These are phyloP conservation scores for Agriopis leucophaearia DNA, from an alignment of 2,888 invertebrate species.

Conservation along the genomic window DNA sequence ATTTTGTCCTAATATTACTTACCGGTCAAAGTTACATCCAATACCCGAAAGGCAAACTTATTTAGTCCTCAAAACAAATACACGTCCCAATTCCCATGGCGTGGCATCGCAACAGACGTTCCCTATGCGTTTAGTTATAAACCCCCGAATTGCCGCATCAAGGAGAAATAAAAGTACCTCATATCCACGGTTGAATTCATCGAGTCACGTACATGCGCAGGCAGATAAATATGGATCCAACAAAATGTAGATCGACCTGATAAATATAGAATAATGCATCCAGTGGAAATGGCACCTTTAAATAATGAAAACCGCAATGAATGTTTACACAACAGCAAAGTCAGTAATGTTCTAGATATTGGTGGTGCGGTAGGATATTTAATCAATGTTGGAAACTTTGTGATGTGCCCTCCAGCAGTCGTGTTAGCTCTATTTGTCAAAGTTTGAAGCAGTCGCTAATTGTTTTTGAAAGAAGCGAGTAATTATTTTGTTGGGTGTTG, in stretches of 20 bases:
- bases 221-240: conserved; percentile 30
- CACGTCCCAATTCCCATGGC: conserved; percentile 47
- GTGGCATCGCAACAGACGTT: conserved; percentile 51
- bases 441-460: conserved; percentile 46
- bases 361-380: conserved; percentile 9
- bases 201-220: conserved; percentile 49
- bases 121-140: conserved; percentile 66
- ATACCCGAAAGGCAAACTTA: conserved; percentile 52
- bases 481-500: conserved; percentile 59
- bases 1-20: conserved; percentile 19
- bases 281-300: conserved; percentile 15
- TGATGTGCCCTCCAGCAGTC: conserved; percentile 21
- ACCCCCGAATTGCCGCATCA: conserved; percentile 65
- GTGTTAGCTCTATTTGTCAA: conserved; percentile 33
- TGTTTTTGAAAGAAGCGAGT: conserved; percentile 55
- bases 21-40: conserved; percentile 42
- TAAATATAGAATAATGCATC: conserved; percentile 24
- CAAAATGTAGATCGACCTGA: conserved; percentile 20
- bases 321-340: conserved; percentile 26
- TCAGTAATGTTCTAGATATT: conserved; percentile 22
- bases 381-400: conserved; percentile 22
- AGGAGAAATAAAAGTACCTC: conserved; percentile 61
- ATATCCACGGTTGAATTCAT: conserved; percentile 54
- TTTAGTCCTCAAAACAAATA: conserved; percentile 59
- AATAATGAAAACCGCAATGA: conserved; percentile 27